A percentile compares a stretch with the other conserved stretches of the same genome.
These are phyloP conservation scores for Carollia perspicillata DNA, from an alignment of 2,113 vertebrate species.

Conservation along the genomic window DNA sequence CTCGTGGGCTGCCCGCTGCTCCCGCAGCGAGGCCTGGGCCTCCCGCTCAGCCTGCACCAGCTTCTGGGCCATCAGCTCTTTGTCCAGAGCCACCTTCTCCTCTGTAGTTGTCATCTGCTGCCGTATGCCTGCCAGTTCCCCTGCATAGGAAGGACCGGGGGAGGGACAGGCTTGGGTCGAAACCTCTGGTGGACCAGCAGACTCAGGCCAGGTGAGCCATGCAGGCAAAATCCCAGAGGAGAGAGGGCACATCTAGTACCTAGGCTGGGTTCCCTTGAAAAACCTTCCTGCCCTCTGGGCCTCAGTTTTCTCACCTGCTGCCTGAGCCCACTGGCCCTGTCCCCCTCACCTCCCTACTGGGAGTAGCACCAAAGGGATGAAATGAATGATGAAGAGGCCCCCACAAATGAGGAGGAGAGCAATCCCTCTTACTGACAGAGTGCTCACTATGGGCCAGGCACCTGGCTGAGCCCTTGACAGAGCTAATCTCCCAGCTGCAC, in stretches of 20 bases:
- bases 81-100: constrained; percentile 83
- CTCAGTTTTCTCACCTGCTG: background rate
- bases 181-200: background rate
- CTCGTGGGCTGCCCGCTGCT: constrained; percentile 83
- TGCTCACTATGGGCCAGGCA: too few relatives aligned
- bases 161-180: background rate
- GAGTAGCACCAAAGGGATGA: background rate
- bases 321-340: background rate
- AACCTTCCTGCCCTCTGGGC: background rate
- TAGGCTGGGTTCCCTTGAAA: background rate
- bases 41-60: constrained; percentile 82
- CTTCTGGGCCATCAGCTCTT: constrained; percentile 81
- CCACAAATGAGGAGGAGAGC: background rate
- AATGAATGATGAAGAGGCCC: background rate
- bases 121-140: constrained; percentile 81
- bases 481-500: too few relatives aligned
- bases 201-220: background rate
- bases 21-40: constrained; percentile 83
- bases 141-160: constrained; percentile 64
- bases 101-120: constrained; percentile 76
- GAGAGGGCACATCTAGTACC: background rate
- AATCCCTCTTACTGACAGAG: background rate
- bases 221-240: background rate
- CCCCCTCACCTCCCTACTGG: background rate
- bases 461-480: background rate